Evolutionary conservation across 2,113 vertebrate species (phyloP).

Genomic region (Prolemur simus): DNA sequence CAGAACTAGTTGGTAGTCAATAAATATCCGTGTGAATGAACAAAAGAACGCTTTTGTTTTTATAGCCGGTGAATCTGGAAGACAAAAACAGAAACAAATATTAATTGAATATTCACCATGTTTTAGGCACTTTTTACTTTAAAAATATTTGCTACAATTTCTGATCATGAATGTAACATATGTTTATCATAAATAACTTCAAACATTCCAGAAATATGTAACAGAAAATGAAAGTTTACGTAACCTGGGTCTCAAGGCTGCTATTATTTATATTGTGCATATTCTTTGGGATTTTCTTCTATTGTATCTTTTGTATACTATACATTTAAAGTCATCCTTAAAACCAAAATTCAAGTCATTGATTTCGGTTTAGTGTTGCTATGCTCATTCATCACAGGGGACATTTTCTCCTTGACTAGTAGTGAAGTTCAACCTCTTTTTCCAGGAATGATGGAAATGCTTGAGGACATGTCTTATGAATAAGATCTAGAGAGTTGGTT

Average conservation of each 20-base stretch:
- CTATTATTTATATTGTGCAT: background rate
- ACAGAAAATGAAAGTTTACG: background rate
- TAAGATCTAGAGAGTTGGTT: background rate
- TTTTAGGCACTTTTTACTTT: background rate
- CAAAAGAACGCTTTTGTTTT: background rate
- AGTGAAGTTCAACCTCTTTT: background rate
- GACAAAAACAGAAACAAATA: background rate
- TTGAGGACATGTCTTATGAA: background rate
- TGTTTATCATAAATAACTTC: background rate
- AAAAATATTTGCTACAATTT: background rate
- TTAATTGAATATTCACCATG: background rate
- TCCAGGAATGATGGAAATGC: background rate
- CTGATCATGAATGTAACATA: background rate
- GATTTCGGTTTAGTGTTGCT: background rate
- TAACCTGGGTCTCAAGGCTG: background rate
- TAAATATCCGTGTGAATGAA: background rate
- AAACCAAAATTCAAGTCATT: background rate
- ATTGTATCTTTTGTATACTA: background rate
- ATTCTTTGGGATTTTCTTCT: background rate
- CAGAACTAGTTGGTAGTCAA: background rate
- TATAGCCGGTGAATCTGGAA: background rate
- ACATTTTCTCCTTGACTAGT: background rate
- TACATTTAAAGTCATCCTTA: background rate
- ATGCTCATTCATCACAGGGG: background rate
- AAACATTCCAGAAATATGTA: background rate